Evolutionary conservation across 2,888 invertebrate genomes (phyloP).

Genomic region (Drosophila setosimentum): DNA sequence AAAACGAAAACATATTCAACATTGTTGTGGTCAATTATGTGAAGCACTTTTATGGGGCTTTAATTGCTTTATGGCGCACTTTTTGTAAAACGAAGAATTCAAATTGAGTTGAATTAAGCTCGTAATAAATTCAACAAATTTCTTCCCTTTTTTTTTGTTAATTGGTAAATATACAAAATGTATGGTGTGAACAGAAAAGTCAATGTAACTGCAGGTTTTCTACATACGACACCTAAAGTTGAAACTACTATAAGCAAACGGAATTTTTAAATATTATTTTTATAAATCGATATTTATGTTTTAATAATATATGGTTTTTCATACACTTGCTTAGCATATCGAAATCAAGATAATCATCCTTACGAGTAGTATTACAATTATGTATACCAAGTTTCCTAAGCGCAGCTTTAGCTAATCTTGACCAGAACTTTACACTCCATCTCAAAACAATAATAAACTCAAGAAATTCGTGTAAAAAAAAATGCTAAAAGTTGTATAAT

Average conservation of each 20-base stretch:
- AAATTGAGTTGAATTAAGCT: slow-evolving; percentile 25
- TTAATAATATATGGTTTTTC: no score
- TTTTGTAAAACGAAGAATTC: slow-evolving; percentile 38
- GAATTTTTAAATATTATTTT: neutral
- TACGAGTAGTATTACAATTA: neutral
- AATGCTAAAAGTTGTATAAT: slow-evolving; percentile 15
- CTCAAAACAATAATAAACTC: neutral
- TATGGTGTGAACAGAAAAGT: neutral
- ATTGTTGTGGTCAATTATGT: slow-evolving; percentile 67
- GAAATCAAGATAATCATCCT: neutral
- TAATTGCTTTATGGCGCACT: slow-evolving; percentile 62
- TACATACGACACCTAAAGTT: neutral
- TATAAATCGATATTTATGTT: no score
- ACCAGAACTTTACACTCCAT: neutral
- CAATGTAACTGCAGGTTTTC: neutral
- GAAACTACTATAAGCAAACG: neutral
- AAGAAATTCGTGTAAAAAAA: neutral
- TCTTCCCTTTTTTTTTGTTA: slow-evolving; percentile 1
- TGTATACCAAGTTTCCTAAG: neutral
- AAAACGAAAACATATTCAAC: slow-evolving; percentile 41
- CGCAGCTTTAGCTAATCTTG: neutral
- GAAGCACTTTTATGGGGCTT: slow-evolving; percentile 71
- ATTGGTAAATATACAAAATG: no score
- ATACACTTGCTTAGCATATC: neutral
- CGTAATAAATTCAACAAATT: slow-evolving; percentile 4